phyloP scores from a whole-genome alignment of 2,888 invertebrate genomes.

The Drosophila planitibia region DNA sequence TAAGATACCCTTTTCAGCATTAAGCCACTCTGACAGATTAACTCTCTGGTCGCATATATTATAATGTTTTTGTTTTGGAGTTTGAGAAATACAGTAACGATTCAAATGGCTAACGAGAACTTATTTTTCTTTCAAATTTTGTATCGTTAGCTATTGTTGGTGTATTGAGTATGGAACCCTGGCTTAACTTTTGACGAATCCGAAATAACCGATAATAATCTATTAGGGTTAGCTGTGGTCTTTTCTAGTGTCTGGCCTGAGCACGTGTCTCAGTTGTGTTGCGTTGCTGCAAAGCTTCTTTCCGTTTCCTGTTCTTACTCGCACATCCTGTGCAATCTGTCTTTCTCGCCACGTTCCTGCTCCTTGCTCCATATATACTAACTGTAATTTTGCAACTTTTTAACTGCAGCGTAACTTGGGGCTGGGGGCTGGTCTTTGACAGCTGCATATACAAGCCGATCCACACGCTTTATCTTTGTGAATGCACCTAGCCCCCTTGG shows the following conservation, averaged over 20 bases:
- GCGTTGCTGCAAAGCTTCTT: slow-evolving; percentile 9
- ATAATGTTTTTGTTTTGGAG: not conserved
- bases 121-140: not conserved
- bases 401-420: slow-evolving; percentile 57
- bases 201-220: not conserved
- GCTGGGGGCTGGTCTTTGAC: slow-evolving; percentile 67
- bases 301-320: slow-evolving; percentile 17
- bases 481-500: not conserved
- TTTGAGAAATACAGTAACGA: not conserved
- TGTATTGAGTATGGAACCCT: not conserved
- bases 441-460: slow-evolving; percentile 66
- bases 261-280: slow-evolving; percentile 14
- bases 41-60: not conserved
- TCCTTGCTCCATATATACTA: slow-evolving; percentile 22
- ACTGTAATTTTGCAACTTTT: slow-evolving; percentile 57
- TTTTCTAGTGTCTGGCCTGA: not conserved
- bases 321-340: slow-evolving; percentile 2
- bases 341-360: not conserved
- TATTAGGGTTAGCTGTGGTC: not conserved
- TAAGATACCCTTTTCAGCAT: not conserved
- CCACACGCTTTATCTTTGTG: slow-evolving; percentile 33
- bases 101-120: not conserved
- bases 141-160: not conserved
- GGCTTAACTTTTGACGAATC: not conserved
- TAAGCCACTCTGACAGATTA: not conserved